These are phyloP conservation scores for Drosophila trichaetosa DNA, from an alignment of 2,888 invertebrate species.

Conservation along the genomic window DNA sequence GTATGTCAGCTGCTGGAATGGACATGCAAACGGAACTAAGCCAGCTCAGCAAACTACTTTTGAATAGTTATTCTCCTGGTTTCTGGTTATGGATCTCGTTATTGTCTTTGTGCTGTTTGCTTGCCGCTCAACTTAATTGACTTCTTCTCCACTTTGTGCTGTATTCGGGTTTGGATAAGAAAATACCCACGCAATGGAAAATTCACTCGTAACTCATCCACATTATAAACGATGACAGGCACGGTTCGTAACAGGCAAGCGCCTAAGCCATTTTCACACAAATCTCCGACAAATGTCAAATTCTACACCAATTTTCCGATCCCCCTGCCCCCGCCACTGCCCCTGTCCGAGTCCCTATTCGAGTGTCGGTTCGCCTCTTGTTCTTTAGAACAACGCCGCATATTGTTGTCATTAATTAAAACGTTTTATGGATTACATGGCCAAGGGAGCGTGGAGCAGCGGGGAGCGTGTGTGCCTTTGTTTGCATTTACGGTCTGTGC, in stretches of 20 bases:
- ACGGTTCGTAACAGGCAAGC: conserved; percentile 20
- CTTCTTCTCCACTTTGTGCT: conserved; percentile 5
- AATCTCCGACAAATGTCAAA: conserved; percentile 60
- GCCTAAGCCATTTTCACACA: conserved; percentile 63
- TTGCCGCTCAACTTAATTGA: conserved; percentile 35
- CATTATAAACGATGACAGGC: conserved; percentile 58
- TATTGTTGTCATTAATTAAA: conserved; percentile 81
- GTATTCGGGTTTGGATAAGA: conserved; percentile 55
- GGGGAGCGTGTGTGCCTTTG: conserved; percentile 10
- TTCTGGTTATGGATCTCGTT: conserved; percentile 3
- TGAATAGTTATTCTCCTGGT: conserved; percentile 9
- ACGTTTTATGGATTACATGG: conserved; percentile 80
- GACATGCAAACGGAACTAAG: conserved; percentile 3
- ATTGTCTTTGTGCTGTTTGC: not conserved
- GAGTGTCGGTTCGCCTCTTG: conserved; percentile 29
- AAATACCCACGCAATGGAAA: conserved; percentile 49
- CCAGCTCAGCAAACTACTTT: conserved; percentile 4
- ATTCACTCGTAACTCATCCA: conserved; percentile 65
- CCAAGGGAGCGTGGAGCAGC: conserved; percentile 40
- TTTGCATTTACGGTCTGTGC: conserved; percentile 1
- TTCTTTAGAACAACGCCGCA: conserved; percentile 68
- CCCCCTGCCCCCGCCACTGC: not conserved
- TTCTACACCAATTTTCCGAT: conserved; percentile 42
- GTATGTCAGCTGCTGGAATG: conserved; percentile 18
- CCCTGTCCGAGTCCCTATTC: not conserved